Base-by-base conservation (phyloP, 2,888 invertebrate genomes). In the Cryptus armator region DNA sequence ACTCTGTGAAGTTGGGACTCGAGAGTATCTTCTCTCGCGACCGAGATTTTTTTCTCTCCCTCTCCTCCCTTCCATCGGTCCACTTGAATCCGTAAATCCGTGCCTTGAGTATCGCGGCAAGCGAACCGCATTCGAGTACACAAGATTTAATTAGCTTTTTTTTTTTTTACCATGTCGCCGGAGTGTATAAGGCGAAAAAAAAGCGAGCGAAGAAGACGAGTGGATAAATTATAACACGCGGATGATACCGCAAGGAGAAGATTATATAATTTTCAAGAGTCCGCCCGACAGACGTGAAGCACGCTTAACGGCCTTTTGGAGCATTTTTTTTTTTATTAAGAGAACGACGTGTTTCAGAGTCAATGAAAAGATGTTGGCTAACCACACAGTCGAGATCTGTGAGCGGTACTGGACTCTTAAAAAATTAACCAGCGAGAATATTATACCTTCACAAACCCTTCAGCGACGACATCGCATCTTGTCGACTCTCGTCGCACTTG, bases 391-490 rank as follows among this genome's bases (percentile, higher is more conserved):
- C 59, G 32, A 56, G 72, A 46, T 70, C 56, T 3, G 75, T 9
- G 56, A 46, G 62, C 19, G n/a, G 59, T 51, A 62, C 19, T 87
- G 88, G 87, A 87, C 87, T 83, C 90, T 90, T 87, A 81, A 90
- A 90, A 90, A 90, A 90, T 90, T 90, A 90, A 89, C 90, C 87
- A 84, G 51, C 43, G 46, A 83, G 86, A 89, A 88, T 90, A 90
- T 90, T 89, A 88, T 88, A 87, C 86, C 87, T 19, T 59, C 43
- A 10, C 62, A 62, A 74, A 14, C 56, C 85, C 86, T 88, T 86
- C 84, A 62, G 86, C 86, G 86, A 77, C 86, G 71, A 84, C 62
- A 19, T 76, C 80, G 82, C 80, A 87, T 88, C 88, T 90, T 89
- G 79, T 32, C 16, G 19, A 37, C 71, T 53, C 71, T 80, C 71